Evolutionary conservation across 1,140 invertebrate species (phyloP), one percentile per base, ranked within the genome.

Genomic region (Cyphomyrmex costatus): DNA sequence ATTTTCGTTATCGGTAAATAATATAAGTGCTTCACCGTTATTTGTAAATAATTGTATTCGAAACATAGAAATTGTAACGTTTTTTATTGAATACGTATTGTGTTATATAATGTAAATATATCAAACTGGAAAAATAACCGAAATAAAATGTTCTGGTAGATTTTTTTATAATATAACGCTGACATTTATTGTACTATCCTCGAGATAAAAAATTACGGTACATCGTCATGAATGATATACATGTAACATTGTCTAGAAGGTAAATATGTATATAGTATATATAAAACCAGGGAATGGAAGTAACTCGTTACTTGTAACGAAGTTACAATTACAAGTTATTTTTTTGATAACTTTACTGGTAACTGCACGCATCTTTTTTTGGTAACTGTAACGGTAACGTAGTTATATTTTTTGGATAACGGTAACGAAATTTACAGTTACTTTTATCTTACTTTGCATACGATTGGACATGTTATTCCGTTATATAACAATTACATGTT

Each of bases 1-100:
- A 74, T 74, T 49, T 83, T 56, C 30, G 14, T 61, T 46, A 24
- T 73, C 42, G 68, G 1, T 14, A 73, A 82, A 60, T 60, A 68
- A 79, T 42, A 36, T 56, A 4, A n/a, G 21, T 0, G n/a, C 7
- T 66, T 51, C 0, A 68, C 10, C 2, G 2, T 46, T 10, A 7
- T 30, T 82, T 4, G 6, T 46, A 58, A 60, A 73, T 27, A 58
- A n/a, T 80, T 73, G 68, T 14, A 4, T 24, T 65, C 2, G 30
- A 33, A 79, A 16, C 27, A 27, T 21, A 60, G 3, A 2, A 61
- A 21, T 33, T 80, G 16, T 21, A 16, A 46, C 4, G 12, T 27
- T 68, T 10, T 1, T 7, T 12, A 14, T 82, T 21, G n/a, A 66
- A 10, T 42, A 42, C 8, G 8, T 42, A 42, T 42, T 42, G 2